Base-by-base conservation (phyloP, 2,797 vertebrate species). In the Miichthys miiuy region DNA sequence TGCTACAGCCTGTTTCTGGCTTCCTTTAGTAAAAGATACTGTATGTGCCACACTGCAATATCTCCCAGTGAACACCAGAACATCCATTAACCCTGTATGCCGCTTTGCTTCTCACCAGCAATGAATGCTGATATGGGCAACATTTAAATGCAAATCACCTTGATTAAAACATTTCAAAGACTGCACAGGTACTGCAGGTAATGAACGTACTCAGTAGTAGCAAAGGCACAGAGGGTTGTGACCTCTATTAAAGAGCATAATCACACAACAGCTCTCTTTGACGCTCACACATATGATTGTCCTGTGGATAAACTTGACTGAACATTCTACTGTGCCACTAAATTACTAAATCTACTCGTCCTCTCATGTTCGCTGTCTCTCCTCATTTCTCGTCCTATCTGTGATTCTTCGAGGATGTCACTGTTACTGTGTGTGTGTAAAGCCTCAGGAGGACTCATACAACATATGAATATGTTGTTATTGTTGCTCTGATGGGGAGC, bases 141-240 rank as follows among this genome's bases (percentile, higher is more conserved):
- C 67, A 91, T 92, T 92, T 83, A 86, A 88, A 93, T 93, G 90
- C 82, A 91, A 93, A 93, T 91, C 63, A 47, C 55, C 60, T 21
- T 86, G 62, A 92, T 90, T 84, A 87, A 84, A 86, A 75, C 56
- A 64, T 80, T 79, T 61, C n/a, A 52, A 52, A 47, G 50, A 65
- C 46, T 70, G 66, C 48, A 78, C 23, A 72, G 47, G 87, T 34
- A 34, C 30, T 30, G 75, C 80, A 88, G 83, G 81, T 88, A 86
- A 88, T 74, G 77, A 86, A 87, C 71, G 73, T 67, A 72, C 78
- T 73, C 23, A 6, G 58, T 55, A 52, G 66, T 42, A 57, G 41
- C 34, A 62, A 52, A 73, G 68, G 60, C 54, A 38, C 68, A 17
- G 38, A 52, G 63, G 69, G 67, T 74, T 55, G 56, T 25, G 72